These are phyloP conservation scores for Ciona savignyi DNA, from an alignment of 23 tunicate genomes.

Conservation along the genomic window DNA sequence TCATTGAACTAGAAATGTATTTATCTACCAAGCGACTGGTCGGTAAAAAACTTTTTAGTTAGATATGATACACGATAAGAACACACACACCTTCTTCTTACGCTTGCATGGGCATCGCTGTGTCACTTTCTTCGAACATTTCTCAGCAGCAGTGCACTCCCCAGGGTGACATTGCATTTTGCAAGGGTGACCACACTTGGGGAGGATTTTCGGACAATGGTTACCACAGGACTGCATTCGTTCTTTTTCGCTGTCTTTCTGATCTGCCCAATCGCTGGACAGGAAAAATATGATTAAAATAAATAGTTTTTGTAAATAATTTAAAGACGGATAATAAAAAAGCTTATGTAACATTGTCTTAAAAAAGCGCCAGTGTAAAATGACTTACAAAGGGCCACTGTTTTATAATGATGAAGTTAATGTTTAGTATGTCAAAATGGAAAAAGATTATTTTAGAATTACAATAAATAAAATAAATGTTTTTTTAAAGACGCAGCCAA, in stretches of 20 bases:
- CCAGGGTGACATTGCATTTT: slow-evolving; percentile 62
- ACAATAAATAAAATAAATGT: too few species aligned
- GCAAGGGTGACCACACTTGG: slow-evolving; percentile 59
- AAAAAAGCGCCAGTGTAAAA: too few species aligned
- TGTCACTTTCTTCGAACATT: slow-evolving; percentile 55
- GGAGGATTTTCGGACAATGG: slow-evolving; percentile 46
- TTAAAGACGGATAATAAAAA: too few species aligned
- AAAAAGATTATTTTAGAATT: too few species aligned
- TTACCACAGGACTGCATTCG: slow-evolving; percentile 59
- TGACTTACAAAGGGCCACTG: too few species aligned
- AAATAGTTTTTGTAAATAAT: neutral
- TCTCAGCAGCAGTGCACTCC: slow-evolving; percentile 45
- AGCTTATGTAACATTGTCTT: too few species aligned
- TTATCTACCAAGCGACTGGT: too few species aligned
- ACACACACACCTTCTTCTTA: slow-evolving; percentile 37
- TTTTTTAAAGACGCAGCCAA: too few species aligned
- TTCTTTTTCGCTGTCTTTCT: slow-evolving; percentile 12
- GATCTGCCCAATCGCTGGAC: slow-evolving; percentile 64
- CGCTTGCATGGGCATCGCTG: slow-evolving; percentile 69
- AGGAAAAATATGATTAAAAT: neutral
- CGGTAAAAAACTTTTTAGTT: too few species aligned
- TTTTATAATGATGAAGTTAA: too few species aligned
- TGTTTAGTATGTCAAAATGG: too few species aligned
- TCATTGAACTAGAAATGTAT: too few species aligned
- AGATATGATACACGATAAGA: neutral